phyloP scores from a whole-genome alignment of 2,113 vertebrate species.

The Corythornis cristatus region DNA sequence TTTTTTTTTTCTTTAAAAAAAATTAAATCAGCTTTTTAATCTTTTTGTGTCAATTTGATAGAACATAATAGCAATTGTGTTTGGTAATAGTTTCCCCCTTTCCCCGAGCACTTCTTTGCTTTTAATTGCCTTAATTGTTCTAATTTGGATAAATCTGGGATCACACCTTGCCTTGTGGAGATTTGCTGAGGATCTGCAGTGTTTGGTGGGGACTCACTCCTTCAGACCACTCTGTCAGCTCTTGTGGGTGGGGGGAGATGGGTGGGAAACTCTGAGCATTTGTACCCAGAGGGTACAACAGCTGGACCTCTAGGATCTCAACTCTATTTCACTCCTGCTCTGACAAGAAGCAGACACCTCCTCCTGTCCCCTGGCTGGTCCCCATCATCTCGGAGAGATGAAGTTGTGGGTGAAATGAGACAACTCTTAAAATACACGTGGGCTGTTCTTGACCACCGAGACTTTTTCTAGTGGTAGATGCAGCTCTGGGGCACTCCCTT shows the following conservation, averaged over 20 bases:
- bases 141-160: constrained; percentile 75
- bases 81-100: constrained; percentile 50
- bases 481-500: neutral
- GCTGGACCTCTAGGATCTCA: neutral
- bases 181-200: constrained; percentile 10
- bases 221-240: neutral
- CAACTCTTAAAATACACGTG: neutral
- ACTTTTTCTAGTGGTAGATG: accelerated
- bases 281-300: neutral
- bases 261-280: neutral
- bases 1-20: constrained; percentile 32
- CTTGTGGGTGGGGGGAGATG: neutral
- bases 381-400: neutral
- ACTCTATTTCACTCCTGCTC: neutral
- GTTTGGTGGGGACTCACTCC: neutral
- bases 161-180: constrained; percentile 67
- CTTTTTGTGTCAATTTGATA: constrained; percentile 79
- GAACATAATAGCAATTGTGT: constrained; percentile 71
- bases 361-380: neutral
- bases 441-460: neutral
- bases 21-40: constrained; percentile 79
- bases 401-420: neutral
- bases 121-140: constrained; percentile 79
- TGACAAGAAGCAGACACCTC: neutral
- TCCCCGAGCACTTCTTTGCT: constrained; percentile 62